Conservation (phyloP, 1,140 invertebrate species). For the Drosophila prosaltans region DNA sequence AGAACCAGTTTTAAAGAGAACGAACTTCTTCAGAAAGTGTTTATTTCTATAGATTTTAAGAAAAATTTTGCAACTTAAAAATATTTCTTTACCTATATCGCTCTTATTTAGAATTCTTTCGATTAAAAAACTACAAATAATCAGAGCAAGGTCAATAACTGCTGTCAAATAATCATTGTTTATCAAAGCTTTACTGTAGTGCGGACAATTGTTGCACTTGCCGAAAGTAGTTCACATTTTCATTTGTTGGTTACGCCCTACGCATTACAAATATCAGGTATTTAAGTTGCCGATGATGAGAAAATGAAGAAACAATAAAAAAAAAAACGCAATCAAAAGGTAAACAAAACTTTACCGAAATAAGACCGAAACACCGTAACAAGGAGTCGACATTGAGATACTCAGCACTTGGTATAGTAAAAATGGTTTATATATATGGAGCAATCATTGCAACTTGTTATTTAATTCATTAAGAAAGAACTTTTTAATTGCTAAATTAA, state of each 20-base stretch:
- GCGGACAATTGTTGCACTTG: constrained; percentile 16
- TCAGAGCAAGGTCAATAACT: background rate
- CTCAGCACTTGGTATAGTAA: background rate
- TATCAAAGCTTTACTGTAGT: constrained; percentile 52
- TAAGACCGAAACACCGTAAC: too few relatives aligned
- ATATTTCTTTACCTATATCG: too few relatives aligned
- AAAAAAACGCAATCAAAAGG: constrained; percentile 50
- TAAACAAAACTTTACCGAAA: constrained; percentile 37
- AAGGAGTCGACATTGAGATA: background rate
- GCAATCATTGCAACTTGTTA: too few relatives aligned
- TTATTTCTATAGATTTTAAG: too few relatives aligned
- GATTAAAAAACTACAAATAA: background rate
- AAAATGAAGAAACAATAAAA: constrained; percentile 16
- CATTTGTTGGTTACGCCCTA: constrained; percentile 35
- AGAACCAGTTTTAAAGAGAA: too few relatives aligned
- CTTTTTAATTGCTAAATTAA: too few relatives aligned
- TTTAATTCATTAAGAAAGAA: too few relatives aligned
- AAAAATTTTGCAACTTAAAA: too few relatives aligned
- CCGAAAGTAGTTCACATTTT: constrained; percentile 41
- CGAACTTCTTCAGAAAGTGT: too few relatives aligned
- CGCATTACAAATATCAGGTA: constrained; percentile 38
- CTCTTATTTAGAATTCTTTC: background rate
- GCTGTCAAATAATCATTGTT: background rate
- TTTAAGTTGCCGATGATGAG: constrained; percentile 40
- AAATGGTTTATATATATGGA: too few relatives aligned